Percentiles rank a stretch among this genome's conserved stretches.
Conservation (phyloP, 2,113 vertebrate species). For the Neoarius graeffei region DNA sequence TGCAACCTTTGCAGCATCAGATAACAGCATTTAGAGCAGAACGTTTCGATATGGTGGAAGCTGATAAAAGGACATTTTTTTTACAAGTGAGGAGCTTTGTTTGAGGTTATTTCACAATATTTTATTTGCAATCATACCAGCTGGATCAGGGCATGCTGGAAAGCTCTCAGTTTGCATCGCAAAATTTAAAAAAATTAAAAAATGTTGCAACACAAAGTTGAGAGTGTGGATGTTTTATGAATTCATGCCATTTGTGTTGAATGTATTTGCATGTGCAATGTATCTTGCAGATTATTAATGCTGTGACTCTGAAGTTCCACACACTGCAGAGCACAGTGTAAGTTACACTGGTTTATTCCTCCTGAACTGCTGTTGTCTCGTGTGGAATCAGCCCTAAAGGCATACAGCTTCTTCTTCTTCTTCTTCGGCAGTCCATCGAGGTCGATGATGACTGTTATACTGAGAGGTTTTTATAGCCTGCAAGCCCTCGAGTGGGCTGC, state of each 20-base stretch:
- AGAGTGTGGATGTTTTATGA: neutral
- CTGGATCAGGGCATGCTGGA: constrained; percentile 15
- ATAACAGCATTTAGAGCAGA: constrained; percentile 8
- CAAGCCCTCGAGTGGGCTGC: too few species aligned
- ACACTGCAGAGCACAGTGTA: neutral
- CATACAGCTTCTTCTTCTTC: too few species aligned
- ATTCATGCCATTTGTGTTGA: neutral
- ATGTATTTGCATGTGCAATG: neutral
- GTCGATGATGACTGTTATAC: too few species aligned
- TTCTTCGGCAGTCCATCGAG: too few species aligned
- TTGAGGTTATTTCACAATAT: neutral
- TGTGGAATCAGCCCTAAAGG: constrained; percentile 4
- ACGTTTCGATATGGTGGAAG: constrained; percentile 7
- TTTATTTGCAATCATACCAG: neutral
- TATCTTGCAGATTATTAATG: neutral
- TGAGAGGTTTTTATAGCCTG: too few species aligned
- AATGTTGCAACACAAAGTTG: neutral
- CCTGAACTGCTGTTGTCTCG: neutral
- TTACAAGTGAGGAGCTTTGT: neutral
- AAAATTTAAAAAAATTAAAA: neutral
- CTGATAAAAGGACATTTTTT: neutral
- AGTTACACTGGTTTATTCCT: neutral
- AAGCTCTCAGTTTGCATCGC: neutral
- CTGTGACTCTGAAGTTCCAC: neutral
- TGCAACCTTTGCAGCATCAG: neutral